Conservation (phyloP, 2,888 invertebrate species). For the Drosophila acutilabella region DNA sequence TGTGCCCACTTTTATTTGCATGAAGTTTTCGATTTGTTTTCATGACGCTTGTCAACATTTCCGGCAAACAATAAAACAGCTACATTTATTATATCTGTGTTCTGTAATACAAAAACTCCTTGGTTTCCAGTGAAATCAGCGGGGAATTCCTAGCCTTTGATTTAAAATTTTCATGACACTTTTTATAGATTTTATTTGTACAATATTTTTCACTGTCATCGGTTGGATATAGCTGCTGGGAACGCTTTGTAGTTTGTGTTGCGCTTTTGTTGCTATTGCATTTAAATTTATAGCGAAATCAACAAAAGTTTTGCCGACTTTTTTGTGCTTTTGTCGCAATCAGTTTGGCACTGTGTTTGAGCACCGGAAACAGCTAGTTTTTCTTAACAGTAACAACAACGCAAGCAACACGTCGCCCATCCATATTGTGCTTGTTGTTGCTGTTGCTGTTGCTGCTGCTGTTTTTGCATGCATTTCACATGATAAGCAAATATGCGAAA, state of each 20-base stretch:
- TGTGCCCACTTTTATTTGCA: constrained; percentile 60
- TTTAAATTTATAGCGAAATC: constrained; percentile 65
- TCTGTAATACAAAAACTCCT: constrained; percentile 19
- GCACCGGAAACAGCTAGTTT: constrained; percentile 75
- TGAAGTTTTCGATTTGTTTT: constrained; percentile 75
- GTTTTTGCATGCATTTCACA: constrained; percentile 66
- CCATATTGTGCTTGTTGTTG: constrained; percentile 25
- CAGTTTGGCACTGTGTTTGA: constrained; percentile 71
- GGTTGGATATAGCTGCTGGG: constrained; percentile 4
- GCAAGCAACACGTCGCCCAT: constrained; percentile 70
- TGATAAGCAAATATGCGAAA: constrained; percentile 72
- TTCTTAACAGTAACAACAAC: constrained; percentile 52
- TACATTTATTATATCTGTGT: constrained; percentile 26
- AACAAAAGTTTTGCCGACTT: constrained; percentile 47
- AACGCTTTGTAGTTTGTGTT: constrained; percentile 32
- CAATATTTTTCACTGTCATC: not conserved
- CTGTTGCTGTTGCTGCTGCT: constrained; percentile 26
- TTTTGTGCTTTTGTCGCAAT: constrained; percentile 51
- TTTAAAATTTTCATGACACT: not conserved
- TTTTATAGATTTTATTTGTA: not conserved
- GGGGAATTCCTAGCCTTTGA: not conserved
- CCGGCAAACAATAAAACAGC: constrained; percentile 43
- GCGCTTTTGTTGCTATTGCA: constrained; percentile 59
- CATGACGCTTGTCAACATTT: constrained; percentile 71
- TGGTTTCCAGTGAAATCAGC: not conserved